Percentiles rank a stretch among this genome's conserved stretches.
Evolutionary conservation across 2,888 invertebrate species (phyloP).

Genomic region (Catonia carolina): DNA sequence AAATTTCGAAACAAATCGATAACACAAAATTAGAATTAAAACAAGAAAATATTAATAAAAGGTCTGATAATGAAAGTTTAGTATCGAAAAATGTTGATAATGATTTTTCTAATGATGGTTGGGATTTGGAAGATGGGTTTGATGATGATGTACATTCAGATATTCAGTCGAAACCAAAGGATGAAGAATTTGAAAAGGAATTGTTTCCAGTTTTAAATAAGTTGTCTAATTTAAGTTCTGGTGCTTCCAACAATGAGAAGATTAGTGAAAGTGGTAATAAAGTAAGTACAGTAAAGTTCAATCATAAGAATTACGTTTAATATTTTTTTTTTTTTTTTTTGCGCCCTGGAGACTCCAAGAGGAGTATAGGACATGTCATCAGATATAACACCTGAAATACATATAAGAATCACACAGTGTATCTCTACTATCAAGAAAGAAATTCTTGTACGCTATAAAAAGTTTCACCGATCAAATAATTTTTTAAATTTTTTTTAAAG

Average conservation of each 20-base stretch:
- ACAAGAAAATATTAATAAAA: background rate
- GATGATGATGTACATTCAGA: slow-evolving; percentile 19
- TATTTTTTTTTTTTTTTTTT: too few species aligned
- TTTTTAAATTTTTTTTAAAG: too few species aligned
- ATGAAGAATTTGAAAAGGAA: slow-evolving; percentile 8
- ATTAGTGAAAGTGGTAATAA: background rate
- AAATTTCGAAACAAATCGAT: slow-evolving; percentile 3
- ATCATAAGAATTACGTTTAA: too few species aligned
- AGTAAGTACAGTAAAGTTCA: too few species aligned
- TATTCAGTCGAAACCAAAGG: background rate
- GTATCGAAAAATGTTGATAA: background rate
- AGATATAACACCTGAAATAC: too few species aligned
- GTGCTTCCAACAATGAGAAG: background rate
- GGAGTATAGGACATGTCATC: too few species aligned
- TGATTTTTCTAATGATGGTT: slow-evolving; percentile 29
- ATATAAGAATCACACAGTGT: too few species aligned
- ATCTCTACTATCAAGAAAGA: too few species aligned
- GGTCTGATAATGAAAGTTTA: background rate
- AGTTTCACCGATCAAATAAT: too few species aligned
- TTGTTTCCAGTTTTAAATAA: slow-evolving; percentile 7
- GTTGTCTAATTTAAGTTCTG: slow-evolving; percentile 1
- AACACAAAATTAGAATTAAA: slow-evolving; percentile 26
- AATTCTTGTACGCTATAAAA: too few species aligned
- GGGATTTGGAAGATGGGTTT: slow-evolving; percentile 44
- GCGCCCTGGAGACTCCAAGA: too few species aligned